Conservation (phyloP, 2,888 invertebrate species). For the Teleogryllus oceanicus region DNA sequence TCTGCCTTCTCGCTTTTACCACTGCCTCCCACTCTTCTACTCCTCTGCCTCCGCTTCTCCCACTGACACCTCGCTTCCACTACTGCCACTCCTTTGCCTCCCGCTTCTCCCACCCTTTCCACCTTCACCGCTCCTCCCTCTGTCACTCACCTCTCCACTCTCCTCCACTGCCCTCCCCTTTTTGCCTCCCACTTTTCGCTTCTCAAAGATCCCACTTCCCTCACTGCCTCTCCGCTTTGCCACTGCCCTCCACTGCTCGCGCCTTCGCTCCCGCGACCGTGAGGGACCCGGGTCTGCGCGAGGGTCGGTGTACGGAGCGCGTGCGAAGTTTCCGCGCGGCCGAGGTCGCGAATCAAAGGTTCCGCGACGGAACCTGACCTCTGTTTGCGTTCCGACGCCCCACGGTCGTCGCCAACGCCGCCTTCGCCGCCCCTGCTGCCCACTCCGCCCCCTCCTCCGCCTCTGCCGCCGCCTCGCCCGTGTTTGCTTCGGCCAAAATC, state of each 20-base stretch:
- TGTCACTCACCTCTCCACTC: too few species aligned
- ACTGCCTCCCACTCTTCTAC: background rate
- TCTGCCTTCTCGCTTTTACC: background rate
- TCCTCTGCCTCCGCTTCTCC: background rate
- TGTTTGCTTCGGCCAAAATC: too few species aligned
- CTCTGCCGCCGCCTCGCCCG: too few species aligned
- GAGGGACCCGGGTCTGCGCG: too few species aligned
- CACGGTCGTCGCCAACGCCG: background rate
- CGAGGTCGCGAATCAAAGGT: background rate
- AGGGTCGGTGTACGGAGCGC: too few species aligned
- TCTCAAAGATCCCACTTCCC: background rate
- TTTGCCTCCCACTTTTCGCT: background rate
- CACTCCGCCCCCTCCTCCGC: too few species aligned
- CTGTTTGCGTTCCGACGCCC: background rate
- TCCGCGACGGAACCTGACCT: background rate
- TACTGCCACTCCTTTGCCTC: too few species aligned
- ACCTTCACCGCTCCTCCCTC: background rate
- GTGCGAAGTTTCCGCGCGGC: background rate
- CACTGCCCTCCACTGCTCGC: background rate
- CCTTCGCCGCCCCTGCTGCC: too few species aligned
- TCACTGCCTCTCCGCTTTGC: background rate
- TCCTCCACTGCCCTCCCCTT: background rate
- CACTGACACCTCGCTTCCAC: too few species aligned
- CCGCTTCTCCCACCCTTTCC: too few species aligned
- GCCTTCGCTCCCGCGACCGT: background rate